phyloP scores from a whole-genome alignment of 2,797 vertebrate species.

The Hemibagrus guttatus region DNA sequence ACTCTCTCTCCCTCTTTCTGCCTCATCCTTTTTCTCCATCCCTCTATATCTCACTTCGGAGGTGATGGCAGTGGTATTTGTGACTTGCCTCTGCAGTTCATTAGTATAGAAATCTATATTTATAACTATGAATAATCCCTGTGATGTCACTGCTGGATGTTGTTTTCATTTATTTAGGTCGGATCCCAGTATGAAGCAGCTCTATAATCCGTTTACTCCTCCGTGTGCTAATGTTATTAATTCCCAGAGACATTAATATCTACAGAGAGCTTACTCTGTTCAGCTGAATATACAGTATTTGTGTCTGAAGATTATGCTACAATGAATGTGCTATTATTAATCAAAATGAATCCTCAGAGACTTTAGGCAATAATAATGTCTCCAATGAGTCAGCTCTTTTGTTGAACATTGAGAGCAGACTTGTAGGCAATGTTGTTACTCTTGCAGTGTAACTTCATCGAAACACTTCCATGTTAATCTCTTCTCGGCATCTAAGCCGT shows the following conservation, averaged over 20 bases:
- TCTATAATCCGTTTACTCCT: neutral
- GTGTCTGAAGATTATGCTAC: neutral
- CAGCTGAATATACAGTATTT: neutral
- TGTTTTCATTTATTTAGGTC: neutral
- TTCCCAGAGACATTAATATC: neutral
- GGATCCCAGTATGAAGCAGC: neutral
- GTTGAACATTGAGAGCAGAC: neutral
- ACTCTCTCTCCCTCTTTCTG: neutral
- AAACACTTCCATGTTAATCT: neutral
- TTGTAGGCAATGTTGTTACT: neutral
- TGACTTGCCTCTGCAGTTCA: neutral
- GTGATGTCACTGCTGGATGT: neutral
- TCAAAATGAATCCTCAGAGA: neutral
- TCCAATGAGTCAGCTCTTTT: neutral
- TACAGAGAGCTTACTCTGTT: neutral
- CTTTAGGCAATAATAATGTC: neutral
- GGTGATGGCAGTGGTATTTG: neutral
- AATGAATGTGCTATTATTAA: neutral
- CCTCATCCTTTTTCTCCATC: neutral
- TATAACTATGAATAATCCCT: neutral
- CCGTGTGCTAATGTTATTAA: neutral
- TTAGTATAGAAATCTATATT: neutral
- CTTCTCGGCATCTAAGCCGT: neutral
- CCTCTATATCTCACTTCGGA: neutral
- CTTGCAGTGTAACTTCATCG: neutral